Evolutionary conservation across 1,140 invertebrate species (phyloP).

Genomic region (Xylocopa sonorina): DNA sequence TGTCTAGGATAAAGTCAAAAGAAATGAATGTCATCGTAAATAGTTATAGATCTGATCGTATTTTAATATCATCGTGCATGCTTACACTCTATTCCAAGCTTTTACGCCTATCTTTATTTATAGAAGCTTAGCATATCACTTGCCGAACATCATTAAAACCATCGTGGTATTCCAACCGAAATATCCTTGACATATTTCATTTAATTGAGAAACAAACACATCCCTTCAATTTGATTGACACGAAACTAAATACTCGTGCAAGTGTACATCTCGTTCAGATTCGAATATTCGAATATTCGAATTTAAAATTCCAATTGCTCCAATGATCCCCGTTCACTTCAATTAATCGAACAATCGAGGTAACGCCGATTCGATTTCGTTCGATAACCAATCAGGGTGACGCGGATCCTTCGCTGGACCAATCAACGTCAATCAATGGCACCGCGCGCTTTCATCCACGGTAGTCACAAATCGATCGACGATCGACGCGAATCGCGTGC

Average conservation of each 20-base stretch:
- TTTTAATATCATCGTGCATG: constrained; percentile 21
- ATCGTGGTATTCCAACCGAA: neutral
- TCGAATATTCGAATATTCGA: too few species aligned
- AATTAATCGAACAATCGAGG: neutral
- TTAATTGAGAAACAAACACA: neutral
- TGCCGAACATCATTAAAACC: constrained; percentile 12
- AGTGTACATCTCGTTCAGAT: neutral
- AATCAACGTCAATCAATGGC: constrained; percentile 25
- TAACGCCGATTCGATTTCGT: neutral
- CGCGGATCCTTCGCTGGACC: neutral
- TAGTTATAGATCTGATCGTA: constrained; percentile 6
- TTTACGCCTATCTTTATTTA: constrained; percentile 43
- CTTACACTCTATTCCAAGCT: constrained; percentile 27
- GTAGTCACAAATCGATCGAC: neutral
- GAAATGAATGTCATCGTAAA: constrained; percentile 13
- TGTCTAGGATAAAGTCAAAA: neutral
- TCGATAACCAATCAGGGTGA: neutral
- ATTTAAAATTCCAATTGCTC: neutral
- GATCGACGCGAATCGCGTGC: neutral
- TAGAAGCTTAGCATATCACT: constrained; percentile 28
- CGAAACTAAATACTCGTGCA: too few species aligned
- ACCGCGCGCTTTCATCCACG: neutral
- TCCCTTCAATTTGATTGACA: neutral
- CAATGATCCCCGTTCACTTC: neutral
- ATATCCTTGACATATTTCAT: neutral